Evolutionary conservation across 2,113 vertebrate species (phyloP), one percentile per base, ranked within the genome.

Genomic region (Columba janthina): DNA sequence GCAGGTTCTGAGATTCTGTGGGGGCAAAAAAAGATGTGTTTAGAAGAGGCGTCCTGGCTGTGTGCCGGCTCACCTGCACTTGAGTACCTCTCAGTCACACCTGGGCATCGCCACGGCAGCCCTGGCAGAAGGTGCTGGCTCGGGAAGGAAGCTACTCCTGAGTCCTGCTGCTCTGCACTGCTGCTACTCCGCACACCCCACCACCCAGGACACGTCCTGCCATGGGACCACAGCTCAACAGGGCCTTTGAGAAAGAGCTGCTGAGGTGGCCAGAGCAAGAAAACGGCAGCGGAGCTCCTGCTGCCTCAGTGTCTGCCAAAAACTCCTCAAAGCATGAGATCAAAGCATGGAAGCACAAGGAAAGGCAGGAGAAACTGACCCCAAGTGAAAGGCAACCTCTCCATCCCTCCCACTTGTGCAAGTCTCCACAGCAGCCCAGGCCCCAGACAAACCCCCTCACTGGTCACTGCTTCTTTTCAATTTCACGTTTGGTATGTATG

Each of bases 1-100:
- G 99, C 98, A 99, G 98, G 97, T 99, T 99, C 98, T 99, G 99
- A 93, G 99, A 99, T 98, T 99, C 99, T 99, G 97, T 50, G 91
- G 78, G 71, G 95, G 72, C 88, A 94, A 90, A 90, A 93, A 12
- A 56, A 96, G 32, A 70, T 22, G 86, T 38, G 28, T 44, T 96
- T 53, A 95, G 40, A 46, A 84, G 65, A 82, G 44, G 16, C 1
- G 1, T 13, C 26, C 26, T 11, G 32, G 54, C 40, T 48, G 58
- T 1, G 0, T 6, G 22, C 53, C 0, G 2, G 42, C 76, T 75
- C 77, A 64, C 38, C 25, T 8, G 50, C 16, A 2, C 72, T 46
- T 5, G 1, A 17, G 54, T 6, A 9, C 48, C 62, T 50, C 60
- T 42, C 32, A 0, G 9, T 40, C 58, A 36, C 14, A 13, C 1